These are phyloP conservation scores for Whitmania pigra DNA, from an alignment of 1,140 invertebrate genomes.

Conservation along the genomic window DNA sequence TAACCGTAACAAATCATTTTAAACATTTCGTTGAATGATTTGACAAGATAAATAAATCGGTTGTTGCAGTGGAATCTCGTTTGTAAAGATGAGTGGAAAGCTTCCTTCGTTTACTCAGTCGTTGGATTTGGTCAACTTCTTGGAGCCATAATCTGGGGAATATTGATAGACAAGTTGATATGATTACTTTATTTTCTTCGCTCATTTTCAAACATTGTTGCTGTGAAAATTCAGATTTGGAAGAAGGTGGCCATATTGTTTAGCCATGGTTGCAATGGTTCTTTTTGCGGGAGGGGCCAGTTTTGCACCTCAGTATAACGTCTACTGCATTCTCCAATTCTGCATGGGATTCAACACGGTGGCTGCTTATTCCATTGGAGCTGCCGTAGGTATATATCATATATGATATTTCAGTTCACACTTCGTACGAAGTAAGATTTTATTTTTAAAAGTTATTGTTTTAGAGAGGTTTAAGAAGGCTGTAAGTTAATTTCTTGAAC, in stretches of 20 bases:
- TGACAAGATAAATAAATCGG: neutral
- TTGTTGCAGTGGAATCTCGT: slow-evolving; percentile 19
- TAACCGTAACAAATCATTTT: no score
- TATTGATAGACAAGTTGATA: slow-evolving; percentile 10
- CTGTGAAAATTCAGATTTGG: slow-evolving; percentile 10
- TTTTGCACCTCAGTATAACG: slow-evolving; percentile 9
- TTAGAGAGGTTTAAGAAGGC: no score
- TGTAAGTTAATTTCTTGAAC: no score
- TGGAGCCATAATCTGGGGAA: slow-evolving; percentile 14
- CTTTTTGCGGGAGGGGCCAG: neutral
- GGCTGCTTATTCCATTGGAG: slow-evolving; percentile 7
- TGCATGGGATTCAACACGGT: slow-evolving; percentile 16
- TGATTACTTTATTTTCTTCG: no score
- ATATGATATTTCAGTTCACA: neutral
- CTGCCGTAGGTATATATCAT: neutral
- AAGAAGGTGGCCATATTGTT: slow-evolving; percentile 2
- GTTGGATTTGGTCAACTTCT: slow-evolving; percentile 11
- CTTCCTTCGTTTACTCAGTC: slow-evolving; percentile 15
- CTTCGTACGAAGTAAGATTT: neutral
- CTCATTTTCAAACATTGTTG: no score
- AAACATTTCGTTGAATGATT: no score
- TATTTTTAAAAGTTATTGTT: no score
- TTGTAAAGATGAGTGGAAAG: slow-evolving; percentile 12
- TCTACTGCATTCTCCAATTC: slow-evolving; percentile 14
- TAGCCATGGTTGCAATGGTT: slow-evolving; percentile 13